Evolutionary conservation across 2,888 invertebrate genomes (phyloP).

Genomic region (Xestia sexstrigata): DNA sequence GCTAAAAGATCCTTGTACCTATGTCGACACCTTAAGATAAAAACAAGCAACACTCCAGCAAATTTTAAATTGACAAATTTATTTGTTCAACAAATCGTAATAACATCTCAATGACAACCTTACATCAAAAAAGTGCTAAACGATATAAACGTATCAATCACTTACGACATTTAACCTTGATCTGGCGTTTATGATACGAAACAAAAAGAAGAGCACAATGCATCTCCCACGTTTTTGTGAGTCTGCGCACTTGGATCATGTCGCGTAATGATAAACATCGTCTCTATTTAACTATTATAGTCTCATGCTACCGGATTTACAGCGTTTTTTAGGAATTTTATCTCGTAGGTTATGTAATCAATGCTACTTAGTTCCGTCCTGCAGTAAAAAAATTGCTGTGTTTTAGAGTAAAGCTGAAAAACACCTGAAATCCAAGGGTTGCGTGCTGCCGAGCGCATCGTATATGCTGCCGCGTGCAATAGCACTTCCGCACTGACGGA

Average conservation of each 20-base stretch:
- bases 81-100: slow-evolving; percentile 24
- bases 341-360: not conserved
- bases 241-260: slow-evolving; percentile 71
- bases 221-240: slow-evolving; percentile 78
- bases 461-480: not conserved
- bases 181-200: slow-evolving; percentile 67
- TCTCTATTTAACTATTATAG: slow-evolving; percentile 54
- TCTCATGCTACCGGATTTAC: slow-evolving; percentile 44
- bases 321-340: slow-evolving; percentile 37
- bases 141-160: slow-evolving; percentile 48
- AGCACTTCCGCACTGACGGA: not conserved
- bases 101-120: slow-evolving; percentile 33
- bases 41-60: not conserved
- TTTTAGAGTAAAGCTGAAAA: too few relatives aligned
- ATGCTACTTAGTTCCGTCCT: not conserved
- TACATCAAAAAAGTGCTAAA: slow-evolving; percentile 29
- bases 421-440: not conserved
- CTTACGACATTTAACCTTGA: slow-evolving; percentile 72
- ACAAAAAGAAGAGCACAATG: slow-evolving; percentile 71
- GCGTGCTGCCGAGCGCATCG: not conserved
- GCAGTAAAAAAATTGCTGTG: not conserved
- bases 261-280: slow-evolving; percentile 72
- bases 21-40: not conserved
- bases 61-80: not conserved
- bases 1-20: not conserved